Evolutionary conservation across 92 coral and sea anemone species (phyloP).

Genomic region (Porites cylindrica): DNA sequence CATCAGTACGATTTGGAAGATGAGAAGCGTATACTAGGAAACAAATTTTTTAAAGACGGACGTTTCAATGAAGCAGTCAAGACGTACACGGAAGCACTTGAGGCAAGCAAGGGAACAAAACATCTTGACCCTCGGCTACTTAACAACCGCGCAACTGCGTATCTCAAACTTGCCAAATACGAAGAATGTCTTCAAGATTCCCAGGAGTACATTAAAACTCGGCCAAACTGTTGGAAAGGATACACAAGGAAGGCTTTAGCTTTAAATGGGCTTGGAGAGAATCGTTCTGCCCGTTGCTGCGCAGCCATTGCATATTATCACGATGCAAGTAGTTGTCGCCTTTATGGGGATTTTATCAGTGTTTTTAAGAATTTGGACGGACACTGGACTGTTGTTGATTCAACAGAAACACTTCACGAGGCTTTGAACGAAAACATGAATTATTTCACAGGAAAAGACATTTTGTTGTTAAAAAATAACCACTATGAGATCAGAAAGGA

Average conservation of each 20-base stretch:
- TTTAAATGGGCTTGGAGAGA: slow-evolving; percentile 24
- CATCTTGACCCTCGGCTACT: slow-evolving; percentile 37
- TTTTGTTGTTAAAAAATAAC: not conserved
- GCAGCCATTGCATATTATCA: slow-evolving; percentile 48
- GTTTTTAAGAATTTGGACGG: slow-evolving; percentile 4
- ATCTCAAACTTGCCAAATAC: slow-evolving; percentile 26
- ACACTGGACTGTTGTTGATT: not conserved
- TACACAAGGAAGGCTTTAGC: slow-evolving; percentile 55
- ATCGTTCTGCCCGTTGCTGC: not conserved
- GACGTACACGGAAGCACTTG: slow-evolving; percentile 24
- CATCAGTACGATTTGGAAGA: not conserved
- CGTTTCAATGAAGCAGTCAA: slow-evolving; percentile 32
- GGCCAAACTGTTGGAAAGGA: slow-evolving; percentile 51
- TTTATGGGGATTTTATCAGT: slow-evolving; percentile 12
- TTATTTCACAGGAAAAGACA: not conserved
- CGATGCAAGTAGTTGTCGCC: slow-evolving; percentile 2
- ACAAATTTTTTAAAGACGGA: slow-evolving; percentile 9
- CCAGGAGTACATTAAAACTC: slow-evolving; percentile 6
- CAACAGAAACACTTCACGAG: not conserved
- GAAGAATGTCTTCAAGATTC: slow-evolving; percentile 38
- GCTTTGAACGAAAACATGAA: not conserved
- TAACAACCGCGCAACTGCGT: slow-evolving; percentile 49
- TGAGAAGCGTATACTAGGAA: slow-evolving; percentile 36
- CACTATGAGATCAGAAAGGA: not conserved
- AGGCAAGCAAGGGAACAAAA: slow-evolving; percentile 15